Conservation (phyloP, 2,888 invertebrate species). For the Leptopterna dolabrata region DNA sequence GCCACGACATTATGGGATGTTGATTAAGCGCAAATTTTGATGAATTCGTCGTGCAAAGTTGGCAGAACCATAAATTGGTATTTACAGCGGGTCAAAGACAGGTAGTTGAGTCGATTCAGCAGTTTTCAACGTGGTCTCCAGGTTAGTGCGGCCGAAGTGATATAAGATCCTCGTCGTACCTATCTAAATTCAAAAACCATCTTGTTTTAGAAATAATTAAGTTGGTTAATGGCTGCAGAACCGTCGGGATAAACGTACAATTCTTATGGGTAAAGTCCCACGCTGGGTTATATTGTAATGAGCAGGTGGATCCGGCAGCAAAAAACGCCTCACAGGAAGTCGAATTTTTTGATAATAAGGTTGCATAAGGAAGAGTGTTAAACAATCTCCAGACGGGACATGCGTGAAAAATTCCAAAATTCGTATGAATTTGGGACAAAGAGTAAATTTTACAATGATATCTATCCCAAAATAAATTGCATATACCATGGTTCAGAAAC, state of each 20-base stretch:
- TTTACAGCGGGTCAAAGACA: no score
- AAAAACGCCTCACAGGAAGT: neutral
- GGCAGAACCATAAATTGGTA: no score
- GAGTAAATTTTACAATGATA: neutral
- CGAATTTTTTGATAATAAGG: neutral
- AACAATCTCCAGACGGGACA: neutral
- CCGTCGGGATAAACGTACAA: neutral
- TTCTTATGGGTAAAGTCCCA: neutral
- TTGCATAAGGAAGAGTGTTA: neutral
- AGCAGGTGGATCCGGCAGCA: neutral
- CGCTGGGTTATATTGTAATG: neutral
- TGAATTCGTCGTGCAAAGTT: no score
- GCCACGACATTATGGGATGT: no score
- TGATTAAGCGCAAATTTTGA: no score
- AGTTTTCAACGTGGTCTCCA: no score
- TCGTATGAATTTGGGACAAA: neutral
- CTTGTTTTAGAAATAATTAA: neutral
- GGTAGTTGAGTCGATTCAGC: no score
- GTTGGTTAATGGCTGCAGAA: neutral
- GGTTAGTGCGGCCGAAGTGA: no score
- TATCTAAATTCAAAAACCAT: neutral
- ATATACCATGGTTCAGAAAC: neutral
- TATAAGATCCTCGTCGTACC: neutral
- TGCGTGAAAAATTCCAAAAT: neutral
- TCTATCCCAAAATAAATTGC: neutral